Base-by-base conservation (phyloP, 2,888 invertebrate genomes). In the Scotopteryx bipunctaria region DNA sequence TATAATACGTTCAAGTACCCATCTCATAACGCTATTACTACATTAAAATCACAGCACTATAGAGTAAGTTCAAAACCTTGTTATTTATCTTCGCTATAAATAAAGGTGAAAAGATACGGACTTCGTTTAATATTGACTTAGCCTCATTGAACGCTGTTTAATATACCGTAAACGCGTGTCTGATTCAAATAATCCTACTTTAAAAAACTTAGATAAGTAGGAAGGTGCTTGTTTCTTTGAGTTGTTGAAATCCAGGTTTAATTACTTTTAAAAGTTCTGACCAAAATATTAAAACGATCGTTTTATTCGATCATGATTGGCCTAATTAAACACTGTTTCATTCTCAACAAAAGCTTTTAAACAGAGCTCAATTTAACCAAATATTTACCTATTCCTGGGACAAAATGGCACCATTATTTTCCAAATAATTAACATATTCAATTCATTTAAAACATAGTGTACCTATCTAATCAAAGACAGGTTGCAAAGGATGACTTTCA, bases 111-210 rank as follows among this genome's bases (percentile, higher is more conserved):
- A 19, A 42, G 21, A 37, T 50, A 52, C 29, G 21, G 40, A 38
- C 14, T 4, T 45, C 38, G 57, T 48, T 45, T 37, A 60, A 45
- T 57, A 47, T 55, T 57, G 45, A 59, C 53, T 59, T 53, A 61
- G 53, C 47, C 56, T 50, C 46, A 55, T 58, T 63, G 46, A 64
- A 57, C 57, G 38, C 50, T 69, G 64, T 68, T 71, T 66, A 71
- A 76, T 70, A 66, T 57, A 59, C 59, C 59, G 60, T 66, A 48
- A 71, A 64, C 55, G 55, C 33, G 38, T 45, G 31, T 23, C 55
- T 49, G 31, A 58, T 51, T 55, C 57, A 60, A 63, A 49, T 60
- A 65, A 67, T 66, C 56, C 64, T 31, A 23, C 45, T 40, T 19
- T 43, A 14, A 1, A 21, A 38, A 44, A 31, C 29, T 32, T 52